These are phyloP conservation scores for Gerosis bhagava DNA, from an alignment of 2,888 invertebrate genomes.

Conservation along the genomic window DNA sequence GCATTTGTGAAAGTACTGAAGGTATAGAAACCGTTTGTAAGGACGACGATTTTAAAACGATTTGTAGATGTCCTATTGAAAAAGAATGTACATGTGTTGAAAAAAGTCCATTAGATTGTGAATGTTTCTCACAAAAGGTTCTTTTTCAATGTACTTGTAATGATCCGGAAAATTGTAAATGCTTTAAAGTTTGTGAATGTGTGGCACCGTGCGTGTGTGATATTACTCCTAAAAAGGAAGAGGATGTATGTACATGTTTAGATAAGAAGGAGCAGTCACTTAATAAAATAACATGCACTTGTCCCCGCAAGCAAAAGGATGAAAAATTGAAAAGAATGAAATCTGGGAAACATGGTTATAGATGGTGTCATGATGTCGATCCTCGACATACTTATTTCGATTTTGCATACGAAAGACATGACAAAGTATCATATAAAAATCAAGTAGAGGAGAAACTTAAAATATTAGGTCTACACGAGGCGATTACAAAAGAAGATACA, in stretches of 20 bases:
- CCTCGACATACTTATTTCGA: slow-evolving; percentile 69
- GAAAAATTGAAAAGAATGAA: slow-evolving; percentile 55
- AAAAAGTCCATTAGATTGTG: slow-evolving; percentile 41
- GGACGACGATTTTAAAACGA: slow-evolving; percentile 45
- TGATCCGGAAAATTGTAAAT: slow-evolving; percentile 59
- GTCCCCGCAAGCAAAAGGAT: slow-evolving; percentile 40
- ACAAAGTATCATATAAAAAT: slow-evolving; percentile 51
- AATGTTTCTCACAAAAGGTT: slow-evolving; percentile 49
- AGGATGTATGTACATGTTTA: slow-evolving; percentile 52
- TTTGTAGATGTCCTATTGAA: slow-evolving; percentile 50
- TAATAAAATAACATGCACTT: slow-evolving; percentile 45
- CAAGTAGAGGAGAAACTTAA: slow-evolving; percentile 49
- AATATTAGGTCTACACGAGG: slow-evolving; percentile 55
- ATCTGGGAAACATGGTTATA: slow-evolving; percentile 63
- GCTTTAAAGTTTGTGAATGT: slow-evolving; percentile 56
- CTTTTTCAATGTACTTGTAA: slow-evolving; percentile 60
- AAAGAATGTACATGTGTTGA: slow-evolving; percentile 51
- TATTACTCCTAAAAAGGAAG: slow-evolving; percentile 35
- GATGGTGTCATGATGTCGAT: slow-evolving; percentile 70
- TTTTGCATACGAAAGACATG: slow-evolving; percentile 60
- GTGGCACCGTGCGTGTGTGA: slow-evolving; percentile 60
- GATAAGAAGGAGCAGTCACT: slow-evolving; percentile 39
- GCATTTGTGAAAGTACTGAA: slow-evolving; percentile 53
- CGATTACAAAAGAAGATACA: slow-evolving; percentile 31
- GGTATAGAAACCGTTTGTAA: slow-evolving; percentile 43